Evolutionary conservation across 1,140 invertebrate species (phyloP).

Genomic region (Achatina immaculata): DNA sequence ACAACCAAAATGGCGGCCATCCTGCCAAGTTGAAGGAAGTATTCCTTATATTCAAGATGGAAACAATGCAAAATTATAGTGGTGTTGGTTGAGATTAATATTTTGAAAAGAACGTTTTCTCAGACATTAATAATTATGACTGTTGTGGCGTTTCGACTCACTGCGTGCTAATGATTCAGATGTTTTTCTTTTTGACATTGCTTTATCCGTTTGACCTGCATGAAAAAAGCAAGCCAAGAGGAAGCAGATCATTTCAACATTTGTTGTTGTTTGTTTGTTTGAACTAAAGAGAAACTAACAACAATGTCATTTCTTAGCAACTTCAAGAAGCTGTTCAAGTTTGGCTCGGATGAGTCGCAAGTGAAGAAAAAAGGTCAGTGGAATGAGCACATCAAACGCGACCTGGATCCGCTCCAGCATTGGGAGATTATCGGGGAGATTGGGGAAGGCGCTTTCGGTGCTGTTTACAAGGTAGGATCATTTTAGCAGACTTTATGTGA

Average conservation of each 20-base stretch:
- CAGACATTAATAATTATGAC: too few species aligned
- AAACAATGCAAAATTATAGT: neutral
- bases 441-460: slow-evolving; percentile 98
- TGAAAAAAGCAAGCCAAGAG: too few species aligned
- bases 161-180: too few species aligned
- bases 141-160: too few species aligned
- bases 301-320: slow-evolving; percentile 93
- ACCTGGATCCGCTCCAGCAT: slow-evolving; percentile 85
- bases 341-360: slow-evolving; percentile 79
- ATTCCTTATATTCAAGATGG: neutral
- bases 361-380: slow-evolving; percentile 72
- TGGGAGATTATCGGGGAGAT: slow-evolving; percentile 98
- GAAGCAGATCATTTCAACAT: too few species aligned
- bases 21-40: neutral
- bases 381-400: slow-evolving; percentile 64
- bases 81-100: neutral
- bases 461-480: slow-evolving; percentile 89
- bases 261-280: too few species aligned
- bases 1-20: slow-evolving; percentile 2
- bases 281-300: neutral
- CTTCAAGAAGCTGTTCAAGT: slow-evolving; percentile 93
- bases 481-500: too few species aligned
- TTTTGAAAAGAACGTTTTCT: too few species aligned
- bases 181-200: too few species aligned
- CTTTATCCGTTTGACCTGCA: too few species aligned